These are phyloP conservation scores for Chauna torquata DNA, from an alignment of 2,113 vertebrate genomes.

Conservation along the genomic window DNA sequence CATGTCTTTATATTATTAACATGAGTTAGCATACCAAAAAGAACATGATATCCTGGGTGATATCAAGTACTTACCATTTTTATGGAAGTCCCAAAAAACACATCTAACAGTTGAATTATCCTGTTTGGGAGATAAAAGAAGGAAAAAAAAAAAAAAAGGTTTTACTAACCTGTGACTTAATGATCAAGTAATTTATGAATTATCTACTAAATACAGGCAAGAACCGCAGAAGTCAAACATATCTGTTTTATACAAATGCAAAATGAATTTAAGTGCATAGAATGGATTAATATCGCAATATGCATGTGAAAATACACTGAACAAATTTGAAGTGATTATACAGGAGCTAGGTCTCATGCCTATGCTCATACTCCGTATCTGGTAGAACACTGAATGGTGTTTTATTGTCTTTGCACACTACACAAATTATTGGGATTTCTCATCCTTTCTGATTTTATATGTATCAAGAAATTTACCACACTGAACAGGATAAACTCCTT, in stretches of 20 bases:
- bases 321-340: not conserved
- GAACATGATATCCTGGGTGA: not conserved
- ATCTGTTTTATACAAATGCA: not conserved
- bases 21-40: not conserved
- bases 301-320: not conserved
- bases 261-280: not conserved
- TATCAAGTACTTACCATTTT: slow-evolving; percentile 81
- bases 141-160: slow-evolving; percentile 38
- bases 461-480: not conserved
- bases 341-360: not conserved
- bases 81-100: slow-evolving; percentile 88
- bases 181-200: not conserved
- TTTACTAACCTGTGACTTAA: not conserved
- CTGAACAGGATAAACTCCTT: not conserved
- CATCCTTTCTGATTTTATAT: not conserved
- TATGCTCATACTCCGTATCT: not conserved
- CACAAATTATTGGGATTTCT: not conserved
- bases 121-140: slow-evolving; percentile 67
- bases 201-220: not conserved
- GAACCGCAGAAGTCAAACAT: not conserved
- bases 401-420: not conserved
- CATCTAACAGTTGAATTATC: slow-evolving; percentile 77
- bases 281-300: not conserved
- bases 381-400: not conserved
- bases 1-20: not conserved